Base-by-base conservation (phyloP, 1,140 invertebrate genomes). In the Caenorhabditis briggsae region DNA sequence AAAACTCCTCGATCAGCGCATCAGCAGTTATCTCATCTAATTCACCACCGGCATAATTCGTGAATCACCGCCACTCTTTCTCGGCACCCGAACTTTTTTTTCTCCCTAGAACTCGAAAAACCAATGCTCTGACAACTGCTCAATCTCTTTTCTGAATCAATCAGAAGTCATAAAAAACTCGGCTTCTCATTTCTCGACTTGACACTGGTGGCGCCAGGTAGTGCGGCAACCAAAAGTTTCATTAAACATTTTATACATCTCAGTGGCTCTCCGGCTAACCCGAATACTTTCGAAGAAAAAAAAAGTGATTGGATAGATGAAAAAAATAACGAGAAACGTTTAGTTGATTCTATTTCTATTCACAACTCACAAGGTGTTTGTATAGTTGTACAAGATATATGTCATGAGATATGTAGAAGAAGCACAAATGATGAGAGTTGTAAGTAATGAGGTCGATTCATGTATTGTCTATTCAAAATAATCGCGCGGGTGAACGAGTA, bases 191-290 rank as follows among this genome's bases (percentile, higher is more conserved):
- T 70, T 41, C 64, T 41, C 46, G 11, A n/a, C 41, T n/a, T 46
- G 20, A 53, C 46, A 78, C 70, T 78, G 46, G 70, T 50, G 70
- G 70, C 70, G 70, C 70, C 70, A 78, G 70, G 70, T 78, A 78
- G 43, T 16, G 16, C 33, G 33, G 8, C 9, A 25, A 59, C 58
- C 61, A 64, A 25, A 33, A 48, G 33, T 78, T 78, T 78, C 70
- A 78, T 78, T 78, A 78, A 78, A 78, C 70, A 70, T 70, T 48
- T 70, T 70, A 70, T 70, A 61, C 59, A 61, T 25, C 59, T 33
- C 1, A 70, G 64, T 70, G 43, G 33, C 64, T 25, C 64, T 33
- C 33, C 33, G 33, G 33, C 33, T 33, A 33, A 33, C 61, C 61
- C 7, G 61, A 70, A 70, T 46, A 70, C 43, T 48, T 70, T 48